A percentile compares a stretch with the other conserved stretches of the same genome.
Evolutionary conservation across 2,113 vertebrate genomes (phyloP).

Genomic region (Grallaria varia): DNA sequence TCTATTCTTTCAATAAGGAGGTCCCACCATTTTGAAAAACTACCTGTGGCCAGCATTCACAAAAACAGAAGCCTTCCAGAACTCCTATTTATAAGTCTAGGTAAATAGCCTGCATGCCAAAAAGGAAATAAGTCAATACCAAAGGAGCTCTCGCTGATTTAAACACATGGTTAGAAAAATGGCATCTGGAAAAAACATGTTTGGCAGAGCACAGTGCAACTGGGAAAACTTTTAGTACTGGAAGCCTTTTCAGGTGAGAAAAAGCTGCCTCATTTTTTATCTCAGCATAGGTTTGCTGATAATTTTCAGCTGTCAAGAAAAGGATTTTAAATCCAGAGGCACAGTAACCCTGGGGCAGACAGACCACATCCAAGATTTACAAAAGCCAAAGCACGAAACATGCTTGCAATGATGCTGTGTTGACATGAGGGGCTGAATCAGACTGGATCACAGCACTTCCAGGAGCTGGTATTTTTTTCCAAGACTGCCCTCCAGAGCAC

Average conservation of each 20-base stretch:
- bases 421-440: background rate
- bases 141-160: background rate
- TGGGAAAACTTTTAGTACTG: background rate
- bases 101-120: background rate
- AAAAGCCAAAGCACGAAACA: background rate
- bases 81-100: background rate
- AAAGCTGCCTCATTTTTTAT: background rate
- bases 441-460: background rate
- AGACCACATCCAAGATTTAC: background rate
- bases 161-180: background rate
- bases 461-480: background rate
- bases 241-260: constrained; percentile 11
- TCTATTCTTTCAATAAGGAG: background rate
- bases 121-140: background rate
- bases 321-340: background rate
- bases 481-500: background rate
- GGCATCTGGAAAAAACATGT: constrained; percentile 3
- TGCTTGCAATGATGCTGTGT: background rate
- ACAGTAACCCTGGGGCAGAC: background rate
- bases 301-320: constrained; percentile 1
- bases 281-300: background rate
- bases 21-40: background rate
- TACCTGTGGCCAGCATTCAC: background rate
- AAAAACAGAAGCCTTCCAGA: background rate
- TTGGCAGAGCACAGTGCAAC: background rate